These are phyloP conservation scores for Ochropleura plecta DNA, from an alignment of 2,888 invertebrate species.

Conservation along the genomic window DNA sequence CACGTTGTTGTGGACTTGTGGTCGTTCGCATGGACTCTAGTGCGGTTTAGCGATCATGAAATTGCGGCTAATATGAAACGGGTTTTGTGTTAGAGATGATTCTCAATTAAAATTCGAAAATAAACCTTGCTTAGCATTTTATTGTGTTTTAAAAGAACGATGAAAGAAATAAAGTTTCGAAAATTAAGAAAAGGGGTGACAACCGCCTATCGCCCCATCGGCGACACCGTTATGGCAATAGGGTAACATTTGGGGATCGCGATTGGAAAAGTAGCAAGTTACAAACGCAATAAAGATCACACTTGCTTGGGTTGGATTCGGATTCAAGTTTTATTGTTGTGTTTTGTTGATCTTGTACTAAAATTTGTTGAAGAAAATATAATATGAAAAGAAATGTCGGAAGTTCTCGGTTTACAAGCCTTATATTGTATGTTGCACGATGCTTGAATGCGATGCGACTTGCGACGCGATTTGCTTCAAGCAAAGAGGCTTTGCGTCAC, in stretches of 20 bases:
- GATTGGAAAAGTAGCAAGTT: constrained; percentile 42
- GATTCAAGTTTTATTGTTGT: constrained; percentile 10
- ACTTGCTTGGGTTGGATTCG: background rate
- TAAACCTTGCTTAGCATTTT: too few relatives aligned
- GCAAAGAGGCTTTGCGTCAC: background rate
- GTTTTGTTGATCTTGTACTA: background rate
- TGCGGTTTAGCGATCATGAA: constrained; percentile 36
- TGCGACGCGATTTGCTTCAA: background rate
- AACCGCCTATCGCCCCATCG: constrained; percentile 17
- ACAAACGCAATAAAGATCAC: constrained; percentile 24
- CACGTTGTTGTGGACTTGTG: constrained; percentile 50
- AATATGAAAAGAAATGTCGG: background rate
- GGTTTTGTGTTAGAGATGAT: background rate
- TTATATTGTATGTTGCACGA: background rate
- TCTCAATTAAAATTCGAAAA: background rate
- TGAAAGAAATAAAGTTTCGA: constrained; percentile 25
- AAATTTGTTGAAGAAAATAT: background rate
- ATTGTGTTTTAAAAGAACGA: background rate
- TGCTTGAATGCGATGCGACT: too few relatives aligned
- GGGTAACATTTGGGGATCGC: constrained; percentile 29
- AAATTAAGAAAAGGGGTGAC: constrained; percentile 55
- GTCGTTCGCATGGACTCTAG: constrained; percentile 17
- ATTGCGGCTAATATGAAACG: background rate
- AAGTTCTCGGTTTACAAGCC: background rate
- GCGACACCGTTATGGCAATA: constrained; percentile 40